phyloP scores from a whole-genome alignment of 2,797 vertebrate species.

The Enteromius treurensis region DNA sequence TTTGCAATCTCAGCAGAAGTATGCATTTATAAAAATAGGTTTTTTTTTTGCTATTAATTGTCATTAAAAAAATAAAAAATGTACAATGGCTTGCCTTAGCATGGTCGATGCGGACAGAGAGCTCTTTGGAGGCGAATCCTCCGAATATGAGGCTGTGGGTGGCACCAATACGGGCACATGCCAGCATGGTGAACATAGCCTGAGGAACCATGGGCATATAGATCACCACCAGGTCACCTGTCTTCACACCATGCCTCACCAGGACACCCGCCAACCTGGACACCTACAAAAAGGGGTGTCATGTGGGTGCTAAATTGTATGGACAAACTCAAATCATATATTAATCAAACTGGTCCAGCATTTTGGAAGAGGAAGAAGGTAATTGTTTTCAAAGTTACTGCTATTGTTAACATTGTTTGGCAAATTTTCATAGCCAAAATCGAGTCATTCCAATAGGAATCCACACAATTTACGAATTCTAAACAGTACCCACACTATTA shows the following conservation, averaged over 20 bases:
- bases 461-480: background rate
- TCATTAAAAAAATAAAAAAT: background rate
- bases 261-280: slow-evolving; percentile 92
- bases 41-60: background rate
- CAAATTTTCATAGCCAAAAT: background rate
- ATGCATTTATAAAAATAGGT: background rate
- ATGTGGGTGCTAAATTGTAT: background rate
- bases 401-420: background rate
- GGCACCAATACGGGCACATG: slow-evolving; percentile 93
- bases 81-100: slow-evolving; percentile 83
- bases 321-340: background rate
- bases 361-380: background rate
- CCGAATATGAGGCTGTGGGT: slow-evolving; percentile 97
- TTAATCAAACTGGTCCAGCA: background rate
- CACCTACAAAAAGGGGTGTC: slow-evolving; percentile 71
- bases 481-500: background rate
- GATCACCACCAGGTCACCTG: slow-evolving; percentile 92
- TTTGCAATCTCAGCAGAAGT: background rate
- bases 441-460: background rate
- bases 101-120: slow-evolving; percentile 90
- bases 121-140: slow-evolving; percentile 94
- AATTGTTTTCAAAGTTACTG: background rate
- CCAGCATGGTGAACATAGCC: slow-evolving; percentile 93
- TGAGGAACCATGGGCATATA: slow-evolving; percentile 99
- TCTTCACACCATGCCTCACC: slow-evolving; percentile 84